Base-by-base conservation (phyloP, 92 coral and sea anemone genomes). In the Epizoanthus rinbou region DNA sequence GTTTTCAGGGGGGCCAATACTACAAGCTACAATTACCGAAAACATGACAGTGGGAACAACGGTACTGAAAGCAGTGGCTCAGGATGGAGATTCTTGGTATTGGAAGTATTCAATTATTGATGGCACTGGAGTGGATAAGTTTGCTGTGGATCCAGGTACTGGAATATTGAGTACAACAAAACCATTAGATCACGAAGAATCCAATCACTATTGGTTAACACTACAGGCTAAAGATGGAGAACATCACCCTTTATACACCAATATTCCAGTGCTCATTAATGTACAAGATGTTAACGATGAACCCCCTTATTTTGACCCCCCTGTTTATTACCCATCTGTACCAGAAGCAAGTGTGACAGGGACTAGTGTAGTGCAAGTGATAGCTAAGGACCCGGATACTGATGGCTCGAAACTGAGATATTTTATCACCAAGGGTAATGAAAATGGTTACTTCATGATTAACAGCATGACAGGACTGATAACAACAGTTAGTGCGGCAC, bases 81-180 rank as follows among this genome's bases (percentile, higher is more conserved):
- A 84, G 21, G 94, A 91, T 72, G 50, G 57, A 0, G 91, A 92
- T 58, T 87, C 94, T 0, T 93, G 97, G 97, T 90, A 85, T 76
- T 37, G 87, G 47, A 88, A 89, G 39, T 93, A 88, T 81, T 88
- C 94, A 6, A 89, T 96, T n/a, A 90, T 96, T 85, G 99, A 96
- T 82, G 99, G 99, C n/a, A 94, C 99, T 23, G 99, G 98, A 22
- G 84, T 96, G 41, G 95, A 94, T 75, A 92, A 86, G 89, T 96
- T 96, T 86, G 74, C 86, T 63, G 75, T 96, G 41, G 89, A 89
- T 69, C 89, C 91, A 19, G 90, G 91, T 56, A 90, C 94, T 75
- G 98, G 93, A 52, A 86, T 90, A 47, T 82, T 96, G 25, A 83
- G 76, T 23, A 91, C 97, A 18, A 86, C 98, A 11, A 69, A 84